These are phyloP conservation scores for Habrosyne pyritoides DNA, from an alignment of 2,888 invertebrate genomes.

Conservation along the genomic window DNA sequence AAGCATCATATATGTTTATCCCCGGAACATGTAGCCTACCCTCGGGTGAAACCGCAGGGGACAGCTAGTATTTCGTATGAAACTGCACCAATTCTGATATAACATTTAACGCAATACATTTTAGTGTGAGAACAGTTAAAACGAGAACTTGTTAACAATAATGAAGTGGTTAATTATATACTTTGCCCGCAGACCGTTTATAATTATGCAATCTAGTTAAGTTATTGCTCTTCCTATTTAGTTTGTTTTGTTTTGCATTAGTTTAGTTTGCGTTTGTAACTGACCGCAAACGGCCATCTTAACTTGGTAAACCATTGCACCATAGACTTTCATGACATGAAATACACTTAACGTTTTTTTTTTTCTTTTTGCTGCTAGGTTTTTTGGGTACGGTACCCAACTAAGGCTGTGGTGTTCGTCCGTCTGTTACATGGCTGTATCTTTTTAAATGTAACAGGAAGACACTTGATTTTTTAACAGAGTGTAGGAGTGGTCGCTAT, in stretches of 20 bases:
- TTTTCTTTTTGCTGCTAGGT: too few relatives aligned
- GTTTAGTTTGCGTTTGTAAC: neutral
- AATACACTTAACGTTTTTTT: too few relatives aligned
- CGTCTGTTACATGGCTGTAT: too few relatives aligned
- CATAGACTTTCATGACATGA: neutral
- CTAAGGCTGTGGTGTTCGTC: too few relatives aligned
- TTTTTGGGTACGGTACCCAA: too few relatives aligned
- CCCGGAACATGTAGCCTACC: too few relatives aligned
- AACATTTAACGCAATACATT: neutral
- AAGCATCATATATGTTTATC: too few relatives aligned
- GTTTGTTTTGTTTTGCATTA: neutral
- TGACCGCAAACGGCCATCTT: neutral
- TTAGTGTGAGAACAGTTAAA: neutral
- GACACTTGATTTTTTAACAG: too few relatives aligned
- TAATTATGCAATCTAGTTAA: slow-evolving; percentile 9
- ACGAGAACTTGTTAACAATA: neutral
- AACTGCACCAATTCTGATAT: neutral
- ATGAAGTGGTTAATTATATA: neutral
- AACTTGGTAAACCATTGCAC: neutral
- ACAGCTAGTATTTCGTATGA: neutral
- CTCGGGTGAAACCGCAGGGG: too few relatives aligned
- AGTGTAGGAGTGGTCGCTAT: too few relatives aligned
- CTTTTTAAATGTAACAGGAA: too few relatives aligned
- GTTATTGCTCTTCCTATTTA: neutral
- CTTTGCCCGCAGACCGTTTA: slow-evolving; percentile 10